Evolutionary conservation across 2,113 vertebrate genomes (phyloP).

Genomic region (Gyps fulvus): DNA sequence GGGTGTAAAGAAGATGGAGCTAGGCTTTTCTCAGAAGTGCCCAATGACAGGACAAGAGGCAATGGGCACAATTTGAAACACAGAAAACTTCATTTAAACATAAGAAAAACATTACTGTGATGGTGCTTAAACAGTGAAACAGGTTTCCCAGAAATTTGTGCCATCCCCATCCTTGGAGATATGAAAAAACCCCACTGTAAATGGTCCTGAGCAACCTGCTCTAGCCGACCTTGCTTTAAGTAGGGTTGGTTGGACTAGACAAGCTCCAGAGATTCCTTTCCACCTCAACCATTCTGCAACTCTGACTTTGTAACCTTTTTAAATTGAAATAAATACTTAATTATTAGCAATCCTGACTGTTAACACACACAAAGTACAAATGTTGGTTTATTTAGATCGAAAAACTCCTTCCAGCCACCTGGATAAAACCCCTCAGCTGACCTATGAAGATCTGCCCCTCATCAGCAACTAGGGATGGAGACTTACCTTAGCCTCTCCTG

Average conservation of each 20-base stretch:
- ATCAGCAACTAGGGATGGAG: background rate
- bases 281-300: background rate
- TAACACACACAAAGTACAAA: background rate
- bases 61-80: background rate
- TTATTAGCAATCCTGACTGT: background rate
- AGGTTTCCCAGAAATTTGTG: background rate
- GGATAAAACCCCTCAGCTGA: background rate
- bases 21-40: background rate
- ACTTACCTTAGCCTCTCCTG: background rate
- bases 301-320: background rate
- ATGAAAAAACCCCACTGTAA: fast-evolving
- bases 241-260: background rate
- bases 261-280: background rate
- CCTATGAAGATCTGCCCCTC: background rate
- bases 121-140: background rate
- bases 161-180: background rate
- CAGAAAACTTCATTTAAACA: background rate
- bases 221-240: background rate
- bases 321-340: background rate
- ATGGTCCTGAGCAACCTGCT: background rate
- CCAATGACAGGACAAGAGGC: background rate
- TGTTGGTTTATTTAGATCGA: background rate
- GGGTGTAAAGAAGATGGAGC: background rate
- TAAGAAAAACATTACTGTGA: background rate
- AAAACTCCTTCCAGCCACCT: background rate